Base-by-base conservation (phyloP, 2,797 vertebrate genomes). In the Staurois parvus region DNA sequence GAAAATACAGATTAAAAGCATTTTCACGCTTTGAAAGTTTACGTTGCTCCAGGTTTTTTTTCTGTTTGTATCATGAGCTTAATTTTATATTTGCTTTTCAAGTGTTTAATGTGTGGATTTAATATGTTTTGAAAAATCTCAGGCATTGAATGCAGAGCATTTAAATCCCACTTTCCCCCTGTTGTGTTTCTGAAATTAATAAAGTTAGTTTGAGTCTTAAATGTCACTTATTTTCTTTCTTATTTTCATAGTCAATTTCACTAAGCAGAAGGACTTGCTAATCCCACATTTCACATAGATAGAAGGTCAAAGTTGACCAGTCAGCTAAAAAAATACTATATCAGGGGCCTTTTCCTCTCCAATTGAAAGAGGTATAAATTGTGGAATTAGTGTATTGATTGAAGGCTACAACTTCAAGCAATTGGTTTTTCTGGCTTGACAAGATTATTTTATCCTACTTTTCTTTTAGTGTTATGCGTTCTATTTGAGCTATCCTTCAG, bases 401-500 rank as follows among this genome's bases (percentile, higher is more conserved):
- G 96, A 95, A 91, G 92, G 95, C 95, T 93, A 95, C 94, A 95
- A 95, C 96, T 96, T 96, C 96, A 93, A 97, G 97, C 97, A 96
- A 99, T 99, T 97, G 97, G 95, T 98, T 98, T 96, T 96, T 96
- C 96, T 94, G 96, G 93, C 94, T 95, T 99, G 98, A 99, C 98
- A 99, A 98, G 96, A 99, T 99, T 99, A 97, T 99, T 99, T 98
- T 98, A 99, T 99, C 97, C 97, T 97, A 99, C 96, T 99, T 99
- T 98, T 97, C 96, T 95, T 94, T 96, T 97, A 98, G 98, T 98
- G 99, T 98, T 99, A 98, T 99, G 97, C 97, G 96, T 97, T 97
- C 96, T 95, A 95, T 97, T 96, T 97, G 98, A 99, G 97, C 97
- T 97, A 99, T 99, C 97, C 96, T 95, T 95, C 95, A 96, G 96